These are phyloP conservation scores for Pandion haliaetus DNA, from an alignment of 2,113 vertebrate species.

Conservation along the genomic window DNA sequence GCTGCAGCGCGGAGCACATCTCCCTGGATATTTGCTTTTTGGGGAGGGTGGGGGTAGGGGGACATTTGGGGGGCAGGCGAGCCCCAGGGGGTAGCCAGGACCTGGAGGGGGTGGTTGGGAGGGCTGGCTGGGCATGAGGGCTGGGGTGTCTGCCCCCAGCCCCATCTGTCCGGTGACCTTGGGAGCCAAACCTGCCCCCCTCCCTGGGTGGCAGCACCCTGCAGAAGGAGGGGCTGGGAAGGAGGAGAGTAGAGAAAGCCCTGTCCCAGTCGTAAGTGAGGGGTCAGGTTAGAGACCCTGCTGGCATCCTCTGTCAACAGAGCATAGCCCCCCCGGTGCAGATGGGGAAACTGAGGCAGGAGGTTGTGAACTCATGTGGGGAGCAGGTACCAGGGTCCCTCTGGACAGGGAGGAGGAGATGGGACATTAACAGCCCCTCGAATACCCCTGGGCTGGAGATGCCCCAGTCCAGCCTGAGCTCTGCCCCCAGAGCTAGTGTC, in stretches of 20 bases:
- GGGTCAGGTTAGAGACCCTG: background rate
- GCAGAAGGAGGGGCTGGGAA: background rate
- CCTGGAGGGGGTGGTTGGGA: background rate
- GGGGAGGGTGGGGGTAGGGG: background rate
- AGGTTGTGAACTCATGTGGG: accelerated
- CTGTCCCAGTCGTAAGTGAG: accelerated
- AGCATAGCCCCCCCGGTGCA: background rate
- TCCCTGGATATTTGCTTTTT: slow-evolving; percentile 17
- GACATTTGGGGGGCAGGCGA: background rate
- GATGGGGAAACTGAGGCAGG: slow-evolving; percentile 37
- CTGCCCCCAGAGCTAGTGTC: accelerated
- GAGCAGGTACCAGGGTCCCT: background rate
- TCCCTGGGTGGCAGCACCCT: background rate
- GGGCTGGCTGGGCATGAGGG: background rate
- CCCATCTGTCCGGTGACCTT: background rate
- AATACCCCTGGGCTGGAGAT: background rate
- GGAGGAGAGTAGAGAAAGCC: background rate
- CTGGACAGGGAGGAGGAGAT: background rate
- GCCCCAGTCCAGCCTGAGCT: background rate
- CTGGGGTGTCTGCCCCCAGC: background rate
- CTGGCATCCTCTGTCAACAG: background rate
- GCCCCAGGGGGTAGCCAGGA: background rate
- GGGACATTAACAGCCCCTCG: background rate
- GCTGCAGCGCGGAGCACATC: slow-evolving; percentile 35
- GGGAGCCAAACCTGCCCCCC: background rate